Evolutionary conservation across 2,888 invertebrate species (phyloP).

Genomic region (Chrysopilus asiliformis): DNA sequence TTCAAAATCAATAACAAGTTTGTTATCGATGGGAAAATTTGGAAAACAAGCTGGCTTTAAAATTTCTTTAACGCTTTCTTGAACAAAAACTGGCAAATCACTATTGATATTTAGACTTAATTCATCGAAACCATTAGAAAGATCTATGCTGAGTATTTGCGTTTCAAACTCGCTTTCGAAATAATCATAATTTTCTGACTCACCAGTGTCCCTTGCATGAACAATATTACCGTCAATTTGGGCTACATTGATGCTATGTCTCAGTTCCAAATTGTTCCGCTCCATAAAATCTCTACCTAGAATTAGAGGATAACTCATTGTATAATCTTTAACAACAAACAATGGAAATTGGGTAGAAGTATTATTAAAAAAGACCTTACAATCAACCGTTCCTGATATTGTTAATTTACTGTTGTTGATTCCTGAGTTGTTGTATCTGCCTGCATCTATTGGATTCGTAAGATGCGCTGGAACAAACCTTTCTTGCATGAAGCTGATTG

Average conservation of each 20-base stretch:
- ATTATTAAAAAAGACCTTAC: slow-evolving; percentile 3
- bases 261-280: background rate
- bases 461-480: slow-evolving; percentile 1
- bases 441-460: background rate
- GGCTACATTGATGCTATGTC: background rate
- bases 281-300: background rate
- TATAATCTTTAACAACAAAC: background rate
- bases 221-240: background rate
- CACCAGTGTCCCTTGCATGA: too few species aligned
- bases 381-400: slow-evolving; percentile 2
- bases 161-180: too few species aligned
- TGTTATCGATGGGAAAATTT: too few species aligned
- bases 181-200: too few species aligned
- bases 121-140: too few species aligned
- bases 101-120: too few species aligned
- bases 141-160: too few species aligned
- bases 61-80: too few species aligned
- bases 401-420: slow-evolving; percentile 4
- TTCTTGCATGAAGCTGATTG: slow-evolving; percentile 4
- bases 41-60: too few species aligned
- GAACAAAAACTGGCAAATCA: too few species aligned
- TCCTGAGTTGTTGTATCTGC: background rate
- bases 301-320: slow-evolving; percentile 3
- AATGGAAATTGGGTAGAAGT: background rate
- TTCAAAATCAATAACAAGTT: too few species aligned